A percentile compares a stretch with the other conserved stretches of the same genome.
Conservation (phyloP, 2,888 invertebrate species). For the Dorcus parallelipipedus region DNA sequence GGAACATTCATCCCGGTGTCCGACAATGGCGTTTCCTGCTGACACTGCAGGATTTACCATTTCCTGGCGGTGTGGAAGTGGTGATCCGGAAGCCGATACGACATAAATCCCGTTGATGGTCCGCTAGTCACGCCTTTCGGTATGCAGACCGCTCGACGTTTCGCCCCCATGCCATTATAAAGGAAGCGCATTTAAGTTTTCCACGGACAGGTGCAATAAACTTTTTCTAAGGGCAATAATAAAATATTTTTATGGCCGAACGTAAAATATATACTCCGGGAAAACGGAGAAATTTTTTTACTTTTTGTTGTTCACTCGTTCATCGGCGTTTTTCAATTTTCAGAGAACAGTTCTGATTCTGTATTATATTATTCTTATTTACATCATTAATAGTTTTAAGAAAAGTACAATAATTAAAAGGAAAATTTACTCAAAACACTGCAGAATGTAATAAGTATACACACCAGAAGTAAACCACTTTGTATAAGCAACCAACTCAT, state of each 20-base stretch:
- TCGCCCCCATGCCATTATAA: not conserved
- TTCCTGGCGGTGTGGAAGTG: constrained; percentile 27
- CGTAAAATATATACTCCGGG: not conserved
- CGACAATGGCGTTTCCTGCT: constrained; percentile 31
- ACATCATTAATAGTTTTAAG: too few species aligned
- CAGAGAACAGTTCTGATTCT: too few species aligned
- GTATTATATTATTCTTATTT: too few species aligned
- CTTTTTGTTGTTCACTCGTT: too few species aligned
- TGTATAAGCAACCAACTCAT: too few species aligned
- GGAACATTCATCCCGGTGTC: constrained; percentile 22
- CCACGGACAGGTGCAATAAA: constrained; percentile 2
- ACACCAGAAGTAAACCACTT: too few species aligned
- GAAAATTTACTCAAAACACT: too few species aligned
- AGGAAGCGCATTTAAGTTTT: not conserved
- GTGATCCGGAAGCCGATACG: constrained; percentile 26
- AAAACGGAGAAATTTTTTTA: too few species aligned
- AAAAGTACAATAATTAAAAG: too few species aligned
- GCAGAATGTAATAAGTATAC: too few species aligned
- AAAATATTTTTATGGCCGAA: not conserved
- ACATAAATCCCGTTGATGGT: constrained; percentile 32
- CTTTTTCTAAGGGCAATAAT: not conserved
- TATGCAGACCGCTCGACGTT: not conserved
- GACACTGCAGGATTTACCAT: constrained; percentile 31
- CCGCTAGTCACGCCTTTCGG: constrained; percentile 15
- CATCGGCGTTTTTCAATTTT: too few species aligned